These are phyloP conservation scores for Tribolium freemani DNA, from an alignment of 2,888 invertebrate genomes.

Conservation along the genomic window DNA sequence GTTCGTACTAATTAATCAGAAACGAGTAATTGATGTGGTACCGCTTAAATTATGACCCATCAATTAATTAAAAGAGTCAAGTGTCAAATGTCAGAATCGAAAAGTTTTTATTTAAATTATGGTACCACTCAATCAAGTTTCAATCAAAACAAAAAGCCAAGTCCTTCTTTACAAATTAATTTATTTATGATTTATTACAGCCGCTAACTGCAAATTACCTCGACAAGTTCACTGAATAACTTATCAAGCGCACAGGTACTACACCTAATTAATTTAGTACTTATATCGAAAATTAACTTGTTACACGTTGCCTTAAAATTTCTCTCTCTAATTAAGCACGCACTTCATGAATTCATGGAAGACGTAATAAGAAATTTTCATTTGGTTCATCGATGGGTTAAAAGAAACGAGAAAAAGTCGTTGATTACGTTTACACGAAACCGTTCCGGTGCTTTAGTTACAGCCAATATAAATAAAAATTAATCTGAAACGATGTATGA, in stretches of 20 bases:
- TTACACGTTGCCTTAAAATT: not conserved
- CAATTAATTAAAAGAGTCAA: not conserved
- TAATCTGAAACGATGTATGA: conserved; percentile 21
- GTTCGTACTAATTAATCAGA: not conserved
- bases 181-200: conserved; percentile 5
- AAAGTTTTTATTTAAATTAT: not conserved
- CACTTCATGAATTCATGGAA: not conserved
- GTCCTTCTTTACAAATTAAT: not conserved
- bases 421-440: conserved; percentile 33
- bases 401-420: conserved; percentile 7
- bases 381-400: not conserved
- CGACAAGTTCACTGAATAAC: conserved; percentile 12
- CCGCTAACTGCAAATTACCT: conserved; percentile 7
- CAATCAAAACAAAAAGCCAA: not conserved
- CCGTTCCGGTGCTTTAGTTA: conserved; percentile 29
- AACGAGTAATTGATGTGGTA: not conserved
- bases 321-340: not conserved
- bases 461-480: conserved; percentile 36
- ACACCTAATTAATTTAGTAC: not conserved
- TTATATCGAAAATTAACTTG: not conserved
- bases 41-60: not conserved
- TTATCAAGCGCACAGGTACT: conserved; percentile 2
- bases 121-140: not conserved
- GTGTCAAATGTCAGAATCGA: not conserved
- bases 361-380: conserved; percentile 1